Percentiles rank a stretch among this genome's conserved stretches.
phyloP scores from a whole-genome alignment of 2,888 invertebrate species.

The Caenorhabditis sulstoni region DNA sequence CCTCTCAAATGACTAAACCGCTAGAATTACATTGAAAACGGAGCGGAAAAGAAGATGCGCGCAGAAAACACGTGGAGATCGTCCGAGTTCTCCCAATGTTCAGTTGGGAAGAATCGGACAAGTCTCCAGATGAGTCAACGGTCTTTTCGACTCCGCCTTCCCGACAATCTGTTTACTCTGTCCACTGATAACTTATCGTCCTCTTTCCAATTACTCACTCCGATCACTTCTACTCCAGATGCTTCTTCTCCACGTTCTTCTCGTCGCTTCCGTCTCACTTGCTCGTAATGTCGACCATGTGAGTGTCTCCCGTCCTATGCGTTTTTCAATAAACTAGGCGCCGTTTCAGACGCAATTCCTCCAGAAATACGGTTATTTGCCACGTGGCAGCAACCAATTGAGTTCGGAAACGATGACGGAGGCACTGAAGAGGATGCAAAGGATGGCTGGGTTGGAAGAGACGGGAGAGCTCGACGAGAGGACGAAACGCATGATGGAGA shows the following conservation, averaged over 20 bases:
- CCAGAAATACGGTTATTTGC: slow-evolving; percentile 45
- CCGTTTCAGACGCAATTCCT: slow-evolving; percentile 46
- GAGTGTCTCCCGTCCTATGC: neutral
- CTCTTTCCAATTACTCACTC: no score
- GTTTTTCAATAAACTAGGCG: neutral
- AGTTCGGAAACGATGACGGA: slow-evolving; percentile 24
- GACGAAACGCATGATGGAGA: slow-evolving; percentile 55
- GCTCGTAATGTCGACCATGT: slow-evolving; percentile 40
- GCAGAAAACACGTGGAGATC: no score
- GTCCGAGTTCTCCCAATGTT: neutral
- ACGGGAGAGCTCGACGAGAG: slow-evolving; percentile 58
- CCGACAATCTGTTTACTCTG: slow-evolving; percentile 27
- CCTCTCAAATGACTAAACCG: slow-evolving; percentile 29
- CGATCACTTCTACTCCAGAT: slow-evolving; percentile 20
- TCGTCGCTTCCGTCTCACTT: slow-evolving; percentile 6
- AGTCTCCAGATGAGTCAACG: slow-evolving; percentile 25
- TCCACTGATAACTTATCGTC: slow-evolving; percentile 33
- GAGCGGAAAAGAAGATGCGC: neutral
- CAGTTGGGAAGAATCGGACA: slow-evolving; percentile 4
- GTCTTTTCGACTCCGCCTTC: slow-evolving; percentile 25
- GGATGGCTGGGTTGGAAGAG: slow-evolving; percentile 54
- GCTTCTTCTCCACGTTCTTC: slow-evolving; percentile 6
- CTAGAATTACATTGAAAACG: slow-evolving; percentile 28
- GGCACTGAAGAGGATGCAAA: slow-evolving; percentile 53
- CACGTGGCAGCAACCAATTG: slow-evolving; percentile 43